These are phyloP conservation scores for Anseranas semipalmata DNA, from an alignment of 2,113 vertebrate genomes.

Conservation along the genomic window DNA sequence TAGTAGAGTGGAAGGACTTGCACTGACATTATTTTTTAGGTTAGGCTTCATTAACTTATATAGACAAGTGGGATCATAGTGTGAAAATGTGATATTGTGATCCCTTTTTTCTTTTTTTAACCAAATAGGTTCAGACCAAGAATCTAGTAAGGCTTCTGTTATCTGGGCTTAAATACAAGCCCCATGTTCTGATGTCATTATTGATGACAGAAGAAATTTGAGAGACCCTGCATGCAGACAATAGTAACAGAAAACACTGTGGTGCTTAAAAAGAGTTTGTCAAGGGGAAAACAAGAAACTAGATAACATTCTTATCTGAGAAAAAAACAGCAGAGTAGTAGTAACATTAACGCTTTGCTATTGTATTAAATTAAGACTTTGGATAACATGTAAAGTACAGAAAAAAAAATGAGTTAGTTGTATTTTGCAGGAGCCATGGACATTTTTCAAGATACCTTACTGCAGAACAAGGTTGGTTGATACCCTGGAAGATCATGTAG, in stretches of 20 bases:
- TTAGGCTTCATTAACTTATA: not conserved
- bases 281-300: not conserved
- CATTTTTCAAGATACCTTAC: not conserved
- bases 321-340: not conserved
- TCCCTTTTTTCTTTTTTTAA: not conserved
- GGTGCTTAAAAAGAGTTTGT: not conserved
- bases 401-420: not conserved
- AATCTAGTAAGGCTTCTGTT: not conserved
- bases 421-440: not conserved
- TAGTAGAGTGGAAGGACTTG: not conserved
- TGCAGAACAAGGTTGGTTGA: not conserved
- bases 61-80: not conserved
- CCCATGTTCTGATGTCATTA: not conserved
- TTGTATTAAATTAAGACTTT: not conserved
- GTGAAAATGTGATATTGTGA: not conserved
- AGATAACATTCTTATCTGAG: not conserved
- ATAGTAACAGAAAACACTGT: not conserved
- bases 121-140: not conserved
- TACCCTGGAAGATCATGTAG: not conserved
- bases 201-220: not conserved
- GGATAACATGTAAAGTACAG: not conserved
- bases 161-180: not conserved
- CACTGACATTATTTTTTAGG: not conserved
- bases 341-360: not conserved
- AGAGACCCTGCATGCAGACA: not conserved